Evolutionary conservation across 2,797 vertebrate species (phyloP), one percentile per base, ranked within the genome.

Genomic region (Bryconaethiops microstoma): DNA sequence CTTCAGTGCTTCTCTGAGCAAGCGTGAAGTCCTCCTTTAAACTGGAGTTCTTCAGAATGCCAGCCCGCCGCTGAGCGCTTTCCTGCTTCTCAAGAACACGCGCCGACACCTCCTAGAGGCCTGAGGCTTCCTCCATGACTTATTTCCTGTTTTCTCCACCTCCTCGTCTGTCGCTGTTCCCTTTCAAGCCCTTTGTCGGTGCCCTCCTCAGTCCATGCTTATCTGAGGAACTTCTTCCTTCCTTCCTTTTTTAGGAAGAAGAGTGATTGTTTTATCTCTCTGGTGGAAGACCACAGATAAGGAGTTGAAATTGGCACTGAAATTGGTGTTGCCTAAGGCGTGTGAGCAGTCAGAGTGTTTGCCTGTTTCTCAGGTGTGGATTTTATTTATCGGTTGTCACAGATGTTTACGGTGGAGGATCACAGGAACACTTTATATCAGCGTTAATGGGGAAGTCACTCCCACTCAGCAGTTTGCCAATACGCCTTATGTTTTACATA

Each of bases 161-260:
- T 59, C 25, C 6, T 65, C 39, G 17, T 83, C 71, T 48, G 71
- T 59, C 12, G 45, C 68, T 5, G 83, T 85, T 82, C 76, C 74
- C 45, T 78, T 70, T 70, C 45, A 25, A 50, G 9, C 9, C 50
- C 80, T 68, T 84, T 70, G 79, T 76, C 79, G 85, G 82, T 86
- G 81, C 80, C 79, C 77, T 54, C 80, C 48, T 83, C 71, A 7
- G 75, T 67, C 62, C 52, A 1, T 29, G 23, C 90, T 92, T 94
- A 93, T 93, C 91, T 87, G 86, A 88, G 82, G 50, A 52, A 14
- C 50, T 78, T 17, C 80, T 90, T 92, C 90, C 91, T 92, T 92
- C 90, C 91, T 92, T 89, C 89, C 90, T 89, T 57, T 76, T 72
- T 70, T 39, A 68, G 63, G 72, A 88, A 87, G 67, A 64, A 69